Percentiles rank a stretch among this genome's conserved stretches.
Evolutionary conservation across 2,797 vertebrate species (phyloP).

Genomic region (Discoglossus pictus): DNA sequence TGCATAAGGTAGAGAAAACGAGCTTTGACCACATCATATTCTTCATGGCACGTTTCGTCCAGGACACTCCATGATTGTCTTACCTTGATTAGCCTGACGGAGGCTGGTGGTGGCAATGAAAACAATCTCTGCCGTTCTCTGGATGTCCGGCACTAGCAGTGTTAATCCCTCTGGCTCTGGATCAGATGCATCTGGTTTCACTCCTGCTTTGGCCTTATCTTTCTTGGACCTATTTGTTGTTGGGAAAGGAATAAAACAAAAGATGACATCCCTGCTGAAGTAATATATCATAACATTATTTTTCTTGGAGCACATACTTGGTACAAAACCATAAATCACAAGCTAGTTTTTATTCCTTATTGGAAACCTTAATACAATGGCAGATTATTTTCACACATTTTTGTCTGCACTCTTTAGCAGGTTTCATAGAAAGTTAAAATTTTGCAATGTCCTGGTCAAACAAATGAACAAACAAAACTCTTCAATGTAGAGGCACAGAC

Average conservation of each 20-base stretch:
- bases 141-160: conserved; percentile 96
- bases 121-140: conserved; percentile 95
- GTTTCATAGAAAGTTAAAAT: no score
- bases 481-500: no score
- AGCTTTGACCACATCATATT: no score
- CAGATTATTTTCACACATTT: no score
- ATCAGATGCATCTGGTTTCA: conserved; percentile 88
- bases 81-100: conserved; percentile 92
- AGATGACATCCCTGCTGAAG: background rate
- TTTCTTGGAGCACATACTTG: background rate
- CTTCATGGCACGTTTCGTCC: no score
- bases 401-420: no score
- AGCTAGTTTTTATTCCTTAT: background rate
- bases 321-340: background rate
- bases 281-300: background rate
- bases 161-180: conserved; percentile 95
- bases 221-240: conserved; percentile 87
- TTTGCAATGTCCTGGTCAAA: no score
- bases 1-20: no score
- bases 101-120: conserved; percentile 90
- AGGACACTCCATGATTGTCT: background rate
- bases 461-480: no score
- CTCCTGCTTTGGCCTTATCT: conserved; percentile 92
- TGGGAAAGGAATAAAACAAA: conserved; percentile 17
- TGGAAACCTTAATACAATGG: background rate